These are phyloP conservation scores for Ptychochromis oligacanthus DNA, from an alignment of 2,113 vertebrate genomes.

Conservation along the genomic window DNA sequence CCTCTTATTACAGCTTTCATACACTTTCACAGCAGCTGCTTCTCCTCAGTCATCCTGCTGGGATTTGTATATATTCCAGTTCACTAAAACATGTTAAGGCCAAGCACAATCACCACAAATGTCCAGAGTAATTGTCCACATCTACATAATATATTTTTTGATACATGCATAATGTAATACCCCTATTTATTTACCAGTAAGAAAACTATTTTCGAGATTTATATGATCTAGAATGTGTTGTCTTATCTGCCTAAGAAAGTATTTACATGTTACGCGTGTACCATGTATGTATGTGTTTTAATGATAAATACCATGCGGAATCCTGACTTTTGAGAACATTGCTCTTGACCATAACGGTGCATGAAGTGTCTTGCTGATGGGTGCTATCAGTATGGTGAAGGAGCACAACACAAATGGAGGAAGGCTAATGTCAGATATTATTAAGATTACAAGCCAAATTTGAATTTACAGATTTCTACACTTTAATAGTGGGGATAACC, in stretches of 20 bases:
- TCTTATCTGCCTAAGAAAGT: conserved; percentile 61
- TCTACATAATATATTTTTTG: conserved; percentile 76
- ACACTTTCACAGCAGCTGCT: conserved; percentile 56
- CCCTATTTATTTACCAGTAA: conserved; percentile 71
- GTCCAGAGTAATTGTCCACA: conserved; percentile 61
- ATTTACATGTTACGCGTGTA: conserved; percentile 67
- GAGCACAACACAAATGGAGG: conserved; percentile 69
- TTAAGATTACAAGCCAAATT: background rate
- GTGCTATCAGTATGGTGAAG: conserved; percentile 86
- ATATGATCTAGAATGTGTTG: conserved; percentile 69
- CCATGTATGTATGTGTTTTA: conserved; percentile 71
- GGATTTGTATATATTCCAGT: conserved; percentile 51
- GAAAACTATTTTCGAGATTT: conserved; percentile 76
- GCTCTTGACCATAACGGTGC: conserved; percentile 77
- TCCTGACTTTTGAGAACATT: conserved; percentile 64
- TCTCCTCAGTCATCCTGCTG: conserved; percentile 51
- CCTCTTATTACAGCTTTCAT: conserved; percentile 30
- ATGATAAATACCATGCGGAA: conserved; percentile 61
- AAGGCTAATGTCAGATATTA: conserved; percentile 17
- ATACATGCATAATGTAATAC: conserved; percentile 72
- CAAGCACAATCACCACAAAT: conserved; percentile 73
- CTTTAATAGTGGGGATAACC: background rate
- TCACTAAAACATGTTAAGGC: conserved; percentile 49
- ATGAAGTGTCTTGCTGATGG: conserved; percentile 80
- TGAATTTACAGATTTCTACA: background rate